Conservation (phyloP, 1,140 invertebrate species). For the Drosophila saltans region DNA sequence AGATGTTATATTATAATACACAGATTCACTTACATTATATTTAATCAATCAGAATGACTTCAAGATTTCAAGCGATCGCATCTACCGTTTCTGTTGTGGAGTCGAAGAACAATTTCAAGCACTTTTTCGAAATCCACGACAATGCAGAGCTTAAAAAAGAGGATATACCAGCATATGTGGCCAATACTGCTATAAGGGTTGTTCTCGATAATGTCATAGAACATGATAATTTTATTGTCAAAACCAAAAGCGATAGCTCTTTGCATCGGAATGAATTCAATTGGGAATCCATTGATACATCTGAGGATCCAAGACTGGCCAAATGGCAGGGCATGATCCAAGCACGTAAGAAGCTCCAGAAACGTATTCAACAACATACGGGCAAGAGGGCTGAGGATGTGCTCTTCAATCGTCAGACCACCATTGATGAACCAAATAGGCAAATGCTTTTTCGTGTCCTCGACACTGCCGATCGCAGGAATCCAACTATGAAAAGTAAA, state of each 20-base stretch:
- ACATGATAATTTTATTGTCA: neutral
- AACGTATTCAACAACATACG: conserved; percentile 47
- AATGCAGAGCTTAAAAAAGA: too few species aligned
- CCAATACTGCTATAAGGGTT: neutral
- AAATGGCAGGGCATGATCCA: conserved; percentile 56
- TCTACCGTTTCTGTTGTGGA: neutral
- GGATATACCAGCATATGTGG: neutral
- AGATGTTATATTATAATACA: too few species aligned
- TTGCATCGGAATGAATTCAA: neutral
- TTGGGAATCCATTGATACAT: too few species aligned
- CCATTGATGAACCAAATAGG: conserved; percentile 59
- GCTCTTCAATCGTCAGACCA: conserved; percentile 65
- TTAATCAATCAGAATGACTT: neutral
- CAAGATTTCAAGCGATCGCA: neutral
- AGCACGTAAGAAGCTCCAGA: conserved; percentile 40
- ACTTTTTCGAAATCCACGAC: neutral
- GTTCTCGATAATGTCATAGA: neutral
- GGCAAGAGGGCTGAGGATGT: conserved; percentile 58
- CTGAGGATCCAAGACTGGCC: conserved; percentile 43
- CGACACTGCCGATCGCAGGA: conserved; percentile 52
- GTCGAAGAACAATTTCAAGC: neutral
- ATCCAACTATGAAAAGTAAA: neutral
- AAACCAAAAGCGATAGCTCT: neutral
- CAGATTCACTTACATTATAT: neutral
- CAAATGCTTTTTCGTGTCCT: conserved; percentile 56